A percentile compares a stretch with the other conserved stretches of the same genome.
Conservation (phyloP, 1,140 invertebrate species). For the Halictus rubicundus region DNA sequence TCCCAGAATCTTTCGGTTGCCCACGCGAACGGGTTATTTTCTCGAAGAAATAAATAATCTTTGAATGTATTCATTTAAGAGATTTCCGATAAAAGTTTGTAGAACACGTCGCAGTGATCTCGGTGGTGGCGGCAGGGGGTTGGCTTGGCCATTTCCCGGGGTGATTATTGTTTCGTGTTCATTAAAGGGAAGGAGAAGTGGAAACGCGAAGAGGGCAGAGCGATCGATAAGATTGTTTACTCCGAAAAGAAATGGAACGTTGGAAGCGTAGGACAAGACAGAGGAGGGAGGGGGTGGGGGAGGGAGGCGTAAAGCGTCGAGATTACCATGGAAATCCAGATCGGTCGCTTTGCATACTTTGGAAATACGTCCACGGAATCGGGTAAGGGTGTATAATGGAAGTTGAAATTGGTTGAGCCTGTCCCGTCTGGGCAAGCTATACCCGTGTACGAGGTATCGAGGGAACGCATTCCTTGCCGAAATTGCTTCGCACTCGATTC, state of each 20-base stretch:
- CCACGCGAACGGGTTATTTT: too few species aligned
- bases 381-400: constrained; percentile 79
- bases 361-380: constrained; percentile 69
- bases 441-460: constrained; percentile 71
- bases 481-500: constrained; percentile 77
- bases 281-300: constrained; percentile 5
- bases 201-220: neutral
- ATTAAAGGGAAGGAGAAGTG: too few species aligned
- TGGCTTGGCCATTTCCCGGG: too few species aligned
- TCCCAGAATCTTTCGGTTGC: too few species aligned
- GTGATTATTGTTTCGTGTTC: too few species aligned
- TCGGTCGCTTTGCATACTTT: constrained; percentile 65
- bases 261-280: neutral
- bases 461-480: constrained; percentile 78
- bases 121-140: too few species aligned
- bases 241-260: neutral
- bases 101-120: too few species aligned
- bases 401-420: constrained; percentile 80
- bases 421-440: constrained; percentile 75
- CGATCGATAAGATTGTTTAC: neutral
- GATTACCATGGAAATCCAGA: constrained; percentile 51
- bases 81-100: too few species aligned
- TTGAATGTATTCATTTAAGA: too few species aligned
- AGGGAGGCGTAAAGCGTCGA: constrained; percentile 45
- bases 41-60: too few species aligned